Evolutionary conservation across 2,113 vertebrate genomes (phyloP), one percentile per base, ranked within the genome.

Genomic region (Labeo rohita): DNA sequence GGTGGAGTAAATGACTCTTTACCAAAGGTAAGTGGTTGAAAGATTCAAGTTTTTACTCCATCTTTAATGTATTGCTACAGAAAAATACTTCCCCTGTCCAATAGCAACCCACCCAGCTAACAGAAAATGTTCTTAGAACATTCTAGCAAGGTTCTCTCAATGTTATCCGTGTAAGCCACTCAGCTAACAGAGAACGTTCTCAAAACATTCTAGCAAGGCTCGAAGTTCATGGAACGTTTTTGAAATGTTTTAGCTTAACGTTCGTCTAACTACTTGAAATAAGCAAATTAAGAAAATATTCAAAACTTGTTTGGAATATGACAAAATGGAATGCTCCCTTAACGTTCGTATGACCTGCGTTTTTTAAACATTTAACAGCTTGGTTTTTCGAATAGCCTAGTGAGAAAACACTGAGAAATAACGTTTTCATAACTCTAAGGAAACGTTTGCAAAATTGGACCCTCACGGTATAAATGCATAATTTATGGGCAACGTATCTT

Each of bases 401-500:
- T 59, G 18, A 59, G 56, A 59, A 18, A 59, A 59, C 56, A 8
- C 56, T 59, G 21, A 2, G 52, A 54, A 54, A 18, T 54, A 54
- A 16, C 15, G 15, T 54, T 52, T 59, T 21, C 54, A 59, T 59
- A 59, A 21, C 16, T 59, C 54, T 16, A 54, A 16, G 54, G 7
- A 8, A 21, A 21, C 54, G 18, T 59, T 59, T 21, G 54, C 18
- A 59, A 59, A 59, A 59, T 23, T 13, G 18, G 36, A 28, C 39
- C 77, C 16, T 80, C 36, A 23, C 13, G 59, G 16, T 59, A 16
- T 21, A 79, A 11, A 79, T 43, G 54, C 11, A 23, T 23, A 11
- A 78, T 34, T 52, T 54, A 28, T 78, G 16, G 36, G 3, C 91
- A 91, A 73, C 85, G 72, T 39, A 49, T 61, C 9, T 45, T 56